Base-by-base conservation (phyloP, 2,797 vertebrate genomes). In the Bovichtus variegatus region DNA sequence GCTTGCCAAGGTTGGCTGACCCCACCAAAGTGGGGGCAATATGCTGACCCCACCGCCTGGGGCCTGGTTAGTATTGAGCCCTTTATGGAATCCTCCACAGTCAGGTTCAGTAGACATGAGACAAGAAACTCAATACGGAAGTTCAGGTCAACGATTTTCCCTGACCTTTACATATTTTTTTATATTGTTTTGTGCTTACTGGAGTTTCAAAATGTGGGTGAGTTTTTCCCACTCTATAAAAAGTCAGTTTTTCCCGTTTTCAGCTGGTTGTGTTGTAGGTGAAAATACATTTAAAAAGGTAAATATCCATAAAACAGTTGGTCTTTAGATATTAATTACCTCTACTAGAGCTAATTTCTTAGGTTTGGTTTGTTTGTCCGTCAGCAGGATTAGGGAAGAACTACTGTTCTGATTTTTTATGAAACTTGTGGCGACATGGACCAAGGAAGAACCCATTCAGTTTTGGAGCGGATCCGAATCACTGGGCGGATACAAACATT, bases 1-100 rank as follows among this genome's bases (percentile, higher is more conserved):
- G 47, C 77, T 82, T 87, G 90, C 81, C 81, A 91, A 91, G 91
- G 87, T 81, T 82, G 7, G 41, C 81, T n/a, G n/a, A n/a, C n/a
- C 84, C 87, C 78, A 74, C 59, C 50, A 74, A 74, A 87, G 62
- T 78, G 29, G 84, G 81, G 81, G 68, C 68, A 89, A 89, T 75
- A 83, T 68, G 51, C 53, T 84, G 85, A 90, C 82, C 88, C 44
- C 46, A 64, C 59, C 18, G 86, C 89, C 84, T 61, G 64, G 23
- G 80, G 89, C 81, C 51, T 74, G 70, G 57, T 89, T 85, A 81
- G 71, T 76, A 80, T 88, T 87, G 66, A 86, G 71, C 72, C 81
- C 63, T 78, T 68, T 71, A 74, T 83, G 41, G 66, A 81, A 86
- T 82, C 66, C 74, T 73, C 55, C 15, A 71, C 71, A 50, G 61